Evolutionary conservation across 2,888 invertebrate species (phyloP).

Genomic region (Drosophila neutralis): DNA sequence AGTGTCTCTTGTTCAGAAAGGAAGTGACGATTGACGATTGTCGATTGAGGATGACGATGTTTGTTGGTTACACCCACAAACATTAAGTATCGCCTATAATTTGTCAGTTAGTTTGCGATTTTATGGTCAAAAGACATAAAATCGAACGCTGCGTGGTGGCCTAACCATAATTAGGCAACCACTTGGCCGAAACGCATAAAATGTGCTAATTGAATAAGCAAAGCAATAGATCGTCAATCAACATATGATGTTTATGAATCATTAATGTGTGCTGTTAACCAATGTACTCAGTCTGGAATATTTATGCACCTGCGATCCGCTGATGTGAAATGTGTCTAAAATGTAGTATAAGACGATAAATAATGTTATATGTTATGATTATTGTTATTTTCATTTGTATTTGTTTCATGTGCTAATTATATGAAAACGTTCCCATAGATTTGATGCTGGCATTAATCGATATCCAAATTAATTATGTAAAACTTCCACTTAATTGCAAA

Average conservation of each 20-base stretch:
- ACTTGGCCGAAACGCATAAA: conserved; percentile 71
- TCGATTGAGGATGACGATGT: conserved; percentile 28
- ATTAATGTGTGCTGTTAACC: conserved; percentile 37
- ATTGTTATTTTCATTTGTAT: background rate
- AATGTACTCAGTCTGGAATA: conserved; percentile 1
- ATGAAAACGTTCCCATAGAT: conserved; percentile 48
- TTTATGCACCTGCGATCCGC: background rate
- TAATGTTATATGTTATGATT: background rate
- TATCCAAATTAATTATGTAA: conserved; percentile 71
- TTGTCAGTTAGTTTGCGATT: conserved; percentile 42
- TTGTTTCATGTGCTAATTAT: background rate
- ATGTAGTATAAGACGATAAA: background rate
- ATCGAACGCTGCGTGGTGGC: conserved; percentile 58
- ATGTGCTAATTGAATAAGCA: conserved; percentile 80
- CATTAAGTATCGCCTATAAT: conserved; percentile 30
- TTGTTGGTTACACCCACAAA: conserved; percentile 48
- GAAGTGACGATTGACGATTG: conserved; percentile 66
- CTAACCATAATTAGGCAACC: conserved; percentile 57
- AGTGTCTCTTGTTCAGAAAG: conserved; percentile 51
- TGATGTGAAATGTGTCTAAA: background rate
- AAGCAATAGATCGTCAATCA: conserved; percentile 67
- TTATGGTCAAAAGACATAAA: conserved; percentile 72
- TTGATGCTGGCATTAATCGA: conserved; percentile 28
- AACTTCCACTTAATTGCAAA: conserved; percentile 70
- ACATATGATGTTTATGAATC: conserved; percentile 58